Evolutionary conservation across 2,888 invertebrate genomes (phyloP).

Genomic region (Autographa gamma): DNA sequence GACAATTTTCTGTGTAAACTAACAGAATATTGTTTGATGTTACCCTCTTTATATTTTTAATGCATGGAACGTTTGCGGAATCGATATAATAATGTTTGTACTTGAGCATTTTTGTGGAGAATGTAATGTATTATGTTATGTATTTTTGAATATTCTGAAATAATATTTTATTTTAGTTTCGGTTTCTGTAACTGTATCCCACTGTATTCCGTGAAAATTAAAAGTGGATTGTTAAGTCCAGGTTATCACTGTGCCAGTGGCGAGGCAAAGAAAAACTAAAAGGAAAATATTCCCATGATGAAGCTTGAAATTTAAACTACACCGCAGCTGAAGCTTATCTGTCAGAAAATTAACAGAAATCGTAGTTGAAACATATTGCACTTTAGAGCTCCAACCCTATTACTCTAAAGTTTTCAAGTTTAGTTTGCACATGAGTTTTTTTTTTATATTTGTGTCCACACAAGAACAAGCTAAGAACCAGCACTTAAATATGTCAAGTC

Average conservation of each 20-base stretch:
- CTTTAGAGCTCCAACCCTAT: neutral
- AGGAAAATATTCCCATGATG: too few species aligned
- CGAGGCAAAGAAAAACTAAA: too few species aligned
- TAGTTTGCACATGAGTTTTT: too few species aligned
- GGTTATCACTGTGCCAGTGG: too few species aligned
- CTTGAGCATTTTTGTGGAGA: neutral
- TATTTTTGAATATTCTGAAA: neutral
- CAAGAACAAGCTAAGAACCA: neutral
- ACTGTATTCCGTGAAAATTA: too few species aligned
- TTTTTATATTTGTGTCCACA: neutral
- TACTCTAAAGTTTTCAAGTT: neutral
- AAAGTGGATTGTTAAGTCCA: too few species aligned
- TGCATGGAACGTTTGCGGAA: conserved; percentile 25
- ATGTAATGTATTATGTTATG: neutral
- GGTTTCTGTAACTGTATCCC: too few species aligned
- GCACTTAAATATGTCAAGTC: neutral
- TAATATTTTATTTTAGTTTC: neutral
- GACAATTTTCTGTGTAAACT: conserved; percentile 29
- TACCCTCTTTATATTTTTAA: conserved; percentile 37
- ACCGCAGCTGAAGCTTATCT: too few species aligned
- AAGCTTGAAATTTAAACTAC: too few species aligned
- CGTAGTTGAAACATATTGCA: neutral
- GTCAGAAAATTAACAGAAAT: too few species aligned
- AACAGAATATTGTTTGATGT: conserved; percentile 38
- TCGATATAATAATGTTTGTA: conserved; percentile 32